Percentiles rank a stretch among this genome's conserved stretches.
Conservation (phyloP, 2,888 invertebrate species). For the Trachelus stipa region DNA sequence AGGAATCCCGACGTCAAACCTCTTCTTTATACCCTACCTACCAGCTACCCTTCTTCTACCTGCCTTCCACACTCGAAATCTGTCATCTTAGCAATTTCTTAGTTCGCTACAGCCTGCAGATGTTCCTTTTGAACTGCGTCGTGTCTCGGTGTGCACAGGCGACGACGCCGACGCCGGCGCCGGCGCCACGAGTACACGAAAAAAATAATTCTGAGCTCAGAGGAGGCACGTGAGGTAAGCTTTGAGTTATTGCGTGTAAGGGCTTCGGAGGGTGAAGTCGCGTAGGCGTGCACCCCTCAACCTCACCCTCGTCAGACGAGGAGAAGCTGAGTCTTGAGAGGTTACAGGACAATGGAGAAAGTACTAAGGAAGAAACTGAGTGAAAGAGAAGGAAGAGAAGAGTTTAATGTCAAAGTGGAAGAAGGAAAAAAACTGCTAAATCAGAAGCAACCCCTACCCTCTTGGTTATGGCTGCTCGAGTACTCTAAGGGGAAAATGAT, state of each 20-base stretch:
- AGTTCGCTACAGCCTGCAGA: constrained; percentile 2
- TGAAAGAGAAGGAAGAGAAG: constrained; percentile 21
- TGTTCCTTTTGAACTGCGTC: background rate
- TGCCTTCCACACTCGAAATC: background rate
- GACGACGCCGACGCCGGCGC: background rate
- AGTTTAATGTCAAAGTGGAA: constrained; percentile 28
- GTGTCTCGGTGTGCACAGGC: background rate
- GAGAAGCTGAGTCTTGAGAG: constrained; percentile 22
- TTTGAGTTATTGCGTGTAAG: constrained; percentile 22
- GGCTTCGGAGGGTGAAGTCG: background rate
- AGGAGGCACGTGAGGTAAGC: constrained; percentile 26
- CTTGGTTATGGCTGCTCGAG: constrained; percentile 42
- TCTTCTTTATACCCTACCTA: background rate
- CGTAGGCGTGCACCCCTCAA: background rate
- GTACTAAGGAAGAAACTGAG: background rate
- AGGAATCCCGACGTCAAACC: background rate
- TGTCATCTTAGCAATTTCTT: constrained; percentile 5
- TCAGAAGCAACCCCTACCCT: constrained; percentile 41
- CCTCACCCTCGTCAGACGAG: constrained; percentile 13
- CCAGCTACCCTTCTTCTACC: background rate
- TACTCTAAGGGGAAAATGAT: constrained; percentile 45
- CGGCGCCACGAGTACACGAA: background rate
- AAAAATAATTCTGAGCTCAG: constrained; percentile 14
- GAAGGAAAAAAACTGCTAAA: constrained; percentile 36
- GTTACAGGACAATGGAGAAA: constrained; percentile 7